Percentiles rank a stretch among this genome's conserved stretches.
These are phyloP conservation scores for Hormaphis cornu DNA, from an alignment of 1,140 invertebrate genomes.

Conservation along the genomic window DNA sequence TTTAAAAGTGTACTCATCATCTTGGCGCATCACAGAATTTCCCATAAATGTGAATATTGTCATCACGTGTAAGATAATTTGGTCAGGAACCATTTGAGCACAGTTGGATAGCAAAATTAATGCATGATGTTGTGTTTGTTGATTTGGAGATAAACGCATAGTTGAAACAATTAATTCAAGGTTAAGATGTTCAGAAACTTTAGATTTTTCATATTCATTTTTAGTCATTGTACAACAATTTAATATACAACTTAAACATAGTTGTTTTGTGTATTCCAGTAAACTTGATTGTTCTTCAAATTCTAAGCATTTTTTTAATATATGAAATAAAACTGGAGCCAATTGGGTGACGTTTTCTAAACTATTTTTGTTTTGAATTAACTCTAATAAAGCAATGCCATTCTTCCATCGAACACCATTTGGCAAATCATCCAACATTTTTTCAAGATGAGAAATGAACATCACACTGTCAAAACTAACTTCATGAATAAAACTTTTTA, in stretches of 20 bases:
- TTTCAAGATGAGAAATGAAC: conserved; percentile 40
- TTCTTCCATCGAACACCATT: conserved; percentile 63
- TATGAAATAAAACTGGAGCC: conserved; percentile 63
- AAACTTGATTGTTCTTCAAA: conserved; percentile 68
- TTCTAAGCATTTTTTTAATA: conserved; percentile 67
- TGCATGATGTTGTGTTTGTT: conserved; percentile 88
- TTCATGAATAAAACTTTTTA: conserved; percentile 32
- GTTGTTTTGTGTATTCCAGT: conserved; percentile 80
- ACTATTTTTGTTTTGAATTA: conserved; percentile 73
- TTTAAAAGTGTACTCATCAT: conserved; percentile 88
- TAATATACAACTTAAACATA: conserved; percentile 67
- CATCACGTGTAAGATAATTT: conserved; percentile 84
- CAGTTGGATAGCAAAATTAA: conserved; percentile 67
- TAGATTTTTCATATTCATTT: conserved; percentile 42
- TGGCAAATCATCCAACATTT: conserved; percentile 44
- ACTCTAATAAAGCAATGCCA: conserved; percentile 68
- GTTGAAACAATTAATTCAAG: conserved; percentile 78
- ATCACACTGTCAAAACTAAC: conserved; percentile 33
- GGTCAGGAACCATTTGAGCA: conserved; percentile 65
- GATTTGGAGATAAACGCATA: conserved; percentile 78
- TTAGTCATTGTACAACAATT: conserved; percentile 51
- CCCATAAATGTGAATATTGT: conserved; percentile 94
- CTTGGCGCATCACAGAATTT: conserved; percentile 75
- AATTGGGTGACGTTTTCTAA: conserved; percentile 56
- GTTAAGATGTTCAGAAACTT: conserved; percentile 54